Evolutionary conservation across 2,113 vertebrate species (phyloP), one percentile per base, ranked within the genome.

Genomic region (Electrona antarctica): DNA sequence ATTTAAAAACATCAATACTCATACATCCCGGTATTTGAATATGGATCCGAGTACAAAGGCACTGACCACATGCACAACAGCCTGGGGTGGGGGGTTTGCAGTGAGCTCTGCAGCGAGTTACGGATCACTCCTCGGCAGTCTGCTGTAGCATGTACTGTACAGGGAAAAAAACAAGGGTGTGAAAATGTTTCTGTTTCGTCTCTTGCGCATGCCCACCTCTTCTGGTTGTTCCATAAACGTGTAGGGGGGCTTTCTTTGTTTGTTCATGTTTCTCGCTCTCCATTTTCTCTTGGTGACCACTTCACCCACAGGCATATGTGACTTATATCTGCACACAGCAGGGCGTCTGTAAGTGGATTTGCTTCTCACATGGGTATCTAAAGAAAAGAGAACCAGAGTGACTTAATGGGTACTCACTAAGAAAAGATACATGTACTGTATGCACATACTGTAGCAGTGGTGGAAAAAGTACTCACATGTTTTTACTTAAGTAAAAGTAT

Each of bases 1-100:
- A 54, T 54, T 85, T 80, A 77, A 88, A 85, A 85, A 82, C 85
- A 90, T 89, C 88, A 87, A 92, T 87, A 85, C 64, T 69, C 76
- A 85, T 80, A 86, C 90, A 89, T 87, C 79, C 84, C 56, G 80
- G 85, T 84, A 85, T 91, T 86, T 91, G 84, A 90, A 90, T 86
- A 88, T 87, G 77, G 88, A 89, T 90, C 76, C 13, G 48, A 64
- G 67, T 77, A 88, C 77, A 89, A 83, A 84, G 70, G 62, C 73
- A 81, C 61, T 79, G 82, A 89, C 85, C 81, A 47, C 71, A 73
- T 81, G 79, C 72, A 74, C 67, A 79, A 76, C 66, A 75, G 67
- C 76, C 33, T 41, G 33, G 33, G 33, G 33, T 41, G 33, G 33
- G 33, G 33, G 33, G 33, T 41, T 41, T 41, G 33, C 33, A 41